Conservation (phyloP, 2,888 invertebrate genomes). For the Microplitis manilae region DNA sequence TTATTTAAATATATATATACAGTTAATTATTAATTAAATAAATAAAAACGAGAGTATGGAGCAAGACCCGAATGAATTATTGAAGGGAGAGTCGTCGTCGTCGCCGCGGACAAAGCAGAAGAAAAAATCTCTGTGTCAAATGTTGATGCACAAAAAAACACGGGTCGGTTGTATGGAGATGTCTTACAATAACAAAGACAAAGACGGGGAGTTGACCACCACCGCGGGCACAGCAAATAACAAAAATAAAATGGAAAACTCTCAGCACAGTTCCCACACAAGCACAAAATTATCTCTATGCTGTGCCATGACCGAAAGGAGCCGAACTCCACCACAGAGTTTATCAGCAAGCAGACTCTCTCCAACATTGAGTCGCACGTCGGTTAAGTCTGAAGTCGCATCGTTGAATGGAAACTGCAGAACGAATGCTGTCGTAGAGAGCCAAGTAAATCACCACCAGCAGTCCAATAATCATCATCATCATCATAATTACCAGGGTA, state of each 20-base stretch:
- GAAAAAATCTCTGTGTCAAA: slow-evolving; percentile 69
- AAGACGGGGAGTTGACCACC: slow-evolving; percentile 21
- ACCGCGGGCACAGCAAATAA: not conserved
- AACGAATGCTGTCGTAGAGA: slow-evolving; percentile 55
- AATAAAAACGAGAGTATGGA: slow-evolving; percentile 58
- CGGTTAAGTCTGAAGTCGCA: slow-evolving; percentile 63
- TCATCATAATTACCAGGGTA: not conserved
- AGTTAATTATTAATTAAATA: not conserved
- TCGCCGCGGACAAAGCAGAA: slow-evolving; percentile 67
- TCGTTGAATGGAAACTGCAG: slow-evolving; percentile 58
- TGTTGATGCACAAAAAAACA: slow-evolving; percentile 69
- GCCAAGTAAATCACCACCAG: slow-evolving; percentile 32
- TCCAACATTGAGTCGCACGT: slow-evolving; percentile 60
- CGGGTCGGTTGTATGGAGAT: slow-evolving; percentile 68
- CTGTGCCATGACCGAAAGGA: slow-evolving; percentile 72
- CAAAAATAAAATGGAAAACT: slow-evolving; percentile 62
- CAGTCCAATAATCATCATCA: not conserved
- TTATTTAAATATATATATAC: too few relatives aligned
- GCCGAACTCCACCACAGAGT: slow-evolving; percentile 69
- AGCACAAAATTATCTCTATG: slow-evolving; percentile 69
- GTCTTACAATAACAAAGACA: slow-evolving; percentile 59
- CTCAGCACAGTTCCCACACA: slow-evolving; percentile 65
- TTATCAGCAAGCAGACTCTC: slow-evolving; percentile 64
- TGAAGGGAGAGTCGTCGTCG: slow-evolving; percentile 58
- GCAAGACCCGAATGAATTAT: slow-evolving; percentile 55